Percentiles rank a stretch among this genome's conserved stretches.
Conservation (phyloP, 2,113 vertebrate species). For the Neopipo cinnamomea region DNA sequence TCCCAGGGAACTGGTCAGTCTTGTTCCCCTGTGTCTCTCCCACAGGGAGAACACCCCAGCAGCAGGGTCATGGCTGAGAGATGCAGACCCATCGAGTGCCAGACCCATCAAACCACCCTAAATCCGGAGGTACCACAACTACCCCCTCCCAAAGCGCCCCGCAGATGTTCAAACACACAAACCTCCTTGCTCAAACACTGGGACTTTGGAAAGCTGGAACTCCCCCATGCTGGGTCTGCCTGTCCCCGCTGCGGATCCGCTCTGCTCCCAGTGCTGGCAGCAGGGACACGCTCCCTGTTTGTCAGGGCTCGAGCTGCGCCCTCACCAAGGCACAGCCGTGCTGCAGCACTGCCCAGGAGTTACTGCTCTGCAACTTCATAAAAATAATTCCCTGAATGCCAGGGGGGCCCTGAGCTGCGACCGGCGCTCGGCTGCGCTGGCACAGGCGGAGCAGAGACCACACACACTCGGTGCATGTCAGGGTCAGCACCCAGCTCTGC, state of each 20-base stretch:
- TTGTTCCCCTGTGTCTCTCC: background rate
- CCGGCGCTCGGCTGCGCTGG: background rate
- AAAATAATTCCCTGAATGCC: background rate
- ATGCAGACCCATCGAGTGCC: accelerated
- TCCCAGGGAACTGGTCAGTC: constrained; percentile 20
- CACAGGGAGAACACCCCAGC: background rate
- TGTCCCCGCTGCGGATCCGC: accelerated
- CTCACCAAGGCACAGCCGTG: background rate
- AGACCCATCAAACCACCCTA: background rate
- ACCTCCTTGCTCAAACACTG: background rate
- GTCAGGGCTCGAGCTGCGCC: accelerated
- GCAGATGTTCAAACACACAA: accelerated
- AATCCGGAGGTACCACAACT: accelerated
- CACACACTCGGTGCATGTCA: accelerated
- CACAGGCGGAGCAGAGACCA: background rate
- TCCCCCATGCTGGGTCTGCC: accelerated
- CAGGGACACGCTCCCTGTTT: background rate
- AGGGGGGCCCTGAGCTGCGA: background rate
- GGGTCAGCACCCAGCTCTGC: background rate
- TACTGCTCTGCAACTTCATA: background rate
- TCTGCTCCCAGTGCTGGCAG: accelerated
- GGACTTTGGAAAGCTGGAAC: accelerated
- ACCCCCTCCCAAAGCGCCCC: accelerated
- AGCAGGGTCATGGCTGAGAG: background rate
- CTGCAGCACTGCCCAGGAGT: background rate